Percentiles rank a stretch among this genome's conserved stretches.
Conservation (phyloP, 1,140 invertebrate genomes). For the Charaxes varanes region DNA sequence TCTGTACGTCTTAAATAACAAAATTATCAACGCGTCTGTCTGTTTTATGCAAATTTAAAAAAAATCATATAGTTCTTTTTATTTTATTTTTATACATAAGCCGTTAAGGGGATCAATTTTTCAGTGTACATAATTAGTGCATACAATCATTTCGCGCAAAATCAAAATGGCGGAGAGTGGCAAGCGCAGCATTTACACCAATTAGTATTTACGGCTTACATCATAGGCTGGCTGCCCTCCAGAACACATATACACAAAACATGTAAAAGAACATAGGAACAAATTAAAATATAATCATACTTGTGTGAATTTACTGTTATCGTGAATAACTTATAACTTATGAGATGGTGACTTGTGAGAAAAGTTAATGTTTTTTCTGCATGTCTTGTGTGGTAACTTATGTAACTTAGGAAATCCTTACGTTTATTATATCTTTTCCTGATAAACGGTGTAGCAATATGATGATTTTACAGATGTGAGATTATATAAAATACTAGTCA, state of each 20-base stretch:
- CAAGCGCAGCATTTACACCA: conserved; percentile 40
- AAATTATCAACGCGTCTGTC: neutral
- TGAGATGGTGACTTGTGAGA: no score
- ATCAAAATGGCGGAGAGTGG: conserved; percentile 39
- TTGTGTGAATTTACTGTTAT: no score
- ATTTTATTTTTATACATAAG: neutral
- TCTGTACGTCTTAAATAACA: conserved; percentile 1
- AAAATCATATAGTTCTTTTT: neutral
- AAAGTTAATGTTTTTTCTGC: no score
- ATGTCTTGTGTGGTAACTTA: no score
- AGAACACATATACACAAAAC: conserved; percentile 20
- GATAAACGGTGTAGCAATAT: no score
- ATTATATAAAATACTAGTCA: no score
- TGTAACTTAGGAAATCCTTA: no score
- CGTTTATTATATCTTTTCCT: no score
- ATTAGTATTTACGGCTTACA: conserved; percentile 17
- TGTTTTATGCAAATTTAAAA: neutral
- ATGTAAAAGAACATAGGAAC: conserved; percentile 22
- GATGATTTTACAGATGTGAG: no score
- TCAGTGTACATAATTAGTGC: conserved; percentile 13
- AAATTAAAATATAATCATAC: conserved; percentile 20
- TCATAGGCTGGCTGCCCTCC: conserved; percentile 63
- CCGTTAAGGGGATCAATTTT: neutral
- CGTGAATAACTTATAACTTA: no score
- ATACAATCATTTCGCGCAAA: conserved; percentile 48